Evolutionary conservation across 2,113 vertebrate genomes (phyloP).

Genomic region (Enhydra lutris): DNA sequence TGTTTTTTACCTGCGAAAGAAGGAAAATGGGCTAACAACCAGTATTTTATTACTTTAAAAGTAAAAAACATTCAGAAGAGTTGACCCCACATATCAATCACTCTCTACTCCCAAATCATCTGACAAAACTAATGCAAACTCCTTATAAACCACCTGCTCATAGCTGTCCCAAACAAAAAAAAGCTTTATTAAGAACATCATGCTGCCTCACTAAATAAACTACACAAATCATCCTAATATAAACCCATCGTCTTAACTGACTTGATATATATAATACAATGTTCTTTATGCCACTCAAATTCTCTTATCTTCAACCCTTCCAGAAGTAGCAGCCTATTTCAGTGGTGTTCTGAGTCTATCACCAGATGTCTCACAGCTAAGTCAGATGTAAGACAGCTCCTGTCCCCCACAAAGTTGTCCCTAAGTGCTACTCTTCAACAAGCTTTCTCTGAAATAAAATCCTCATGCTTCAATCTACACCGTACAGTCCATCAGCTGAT

Average conservation of each 20-base stretch:
- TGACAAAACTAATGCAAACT: conserved; percentile 9
- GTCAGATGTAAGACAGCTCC: neutral
- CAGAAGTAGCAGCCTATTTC: neutral
- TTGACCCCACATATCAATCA: neutral
- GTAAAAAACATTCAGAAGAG: conserved; percentile 32
- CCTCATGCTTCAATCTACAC: neutral
- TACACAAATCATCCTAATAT: neutral
- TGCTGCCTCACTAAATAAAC: neutral
- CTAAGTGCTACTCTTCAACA: neutral
- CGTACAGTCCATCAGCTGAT: neutral
- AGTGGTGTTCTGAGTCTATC: neutral
- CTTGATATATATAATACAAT: neutral
- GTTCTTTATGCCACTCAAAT: neutral
- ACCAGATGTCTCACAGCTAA: neutral
- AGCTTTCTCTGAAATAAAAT: conserved; percentile 24
- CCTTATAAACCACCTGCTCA: neutral
- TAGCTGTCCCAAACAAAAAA: neutral
- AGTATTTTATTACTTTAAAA: conserved; percentile 51
- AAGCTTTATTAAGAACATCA: neutral
- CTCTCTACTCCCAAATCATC: conserved; percentile 5
- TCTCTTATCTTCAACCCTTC: neutral
- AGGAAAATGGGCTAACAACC: conserved; percentile 72
- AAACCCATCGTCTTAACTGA: neutral
- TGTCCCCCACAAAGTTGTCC: neutral
- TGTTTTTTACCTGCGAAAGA: conserved; percentile 88